Evolutionary conservation across 2,888 invertebrate genomes (phyloP), one percentile per base, ranked within the genome.

Genomic region (Chelonus formosanus): DNA sequence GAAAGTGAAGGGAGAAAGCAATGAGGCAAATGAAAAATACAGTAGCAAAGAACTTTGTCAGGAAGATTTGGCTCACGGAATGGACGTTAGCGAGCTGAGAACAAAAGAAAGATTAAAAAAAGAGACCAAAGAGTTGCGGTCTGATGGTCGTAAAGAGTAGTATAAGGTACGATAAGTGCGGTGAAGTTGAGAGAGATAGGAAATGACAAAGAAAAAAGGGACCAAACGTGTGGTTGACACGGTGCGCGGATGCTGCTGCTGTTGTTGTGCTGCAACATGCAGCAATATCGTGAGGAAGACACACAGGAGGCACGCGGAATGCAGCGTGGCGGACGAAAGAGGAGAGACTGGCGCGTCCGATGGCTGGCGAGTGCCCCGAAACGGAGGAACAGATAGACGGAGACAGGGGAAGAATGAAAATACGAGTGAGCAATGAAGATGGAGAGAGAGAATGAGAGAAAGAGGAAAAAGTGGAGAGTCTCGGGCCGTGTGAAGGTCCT

Each of bases 251-350:
- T 52, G 52, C 52, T 52, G 52, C 52, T 52, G 52, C 52, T 52
- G 48, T 8, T 8, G 47, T 10, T 52, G 52, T 32, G 57, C 45
- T 32, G 45, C 45, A 3, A 32, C 32, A 31, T 45, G 47, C n/a
- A 10, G 10, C 58, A 10, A 34, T 47, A 47, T 73, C 69, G 71
- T 73, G 69, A 58, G 34, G 60, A 6, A 58, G 5, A 57, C 57
- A 58, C 58, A 10, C 71, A 72, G 70, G 60, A 65, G 66, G 69
- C 68, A 70, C 68, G 71, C 74, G 74, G 73, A 73, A 76, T 72
- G 73, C 73, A 74, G 74, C 75, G 75, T 74, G 70, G 73, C 67
- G 66, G 69, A 72, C 72, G 70, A 72, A 67, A 74, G 73, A 72
- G 74, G 73, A 75, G 70, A 76, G 73, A 74, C 74, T 73, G 70